Evolutionary conservation across 2,113 vertebrate species (phyloP).

Genomic region (Crocuta crocuta): DNA sequence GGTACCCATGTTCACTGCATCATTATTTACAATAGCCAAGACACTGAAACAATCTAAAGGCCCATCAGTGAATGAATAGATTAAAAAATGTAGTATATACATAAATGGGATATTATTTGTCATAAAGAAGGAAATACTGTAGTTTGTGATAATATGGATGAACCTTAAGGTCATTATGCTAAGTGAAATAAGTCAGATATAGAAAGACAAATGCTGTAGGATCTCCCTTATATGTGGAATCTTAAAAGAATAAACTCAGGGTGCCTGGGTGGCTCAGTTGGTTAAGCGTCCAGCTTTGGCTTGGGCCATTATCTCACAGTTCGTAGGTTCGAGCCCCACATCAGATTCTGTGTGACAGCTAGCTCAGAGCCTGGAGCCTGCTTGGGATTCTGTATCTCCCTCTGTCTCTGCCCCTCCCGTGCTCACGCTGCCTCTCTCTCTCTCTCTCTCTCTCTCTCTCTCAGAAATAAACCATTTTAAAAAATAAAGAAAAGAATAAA

Average conservation of each 20-base stretch:
- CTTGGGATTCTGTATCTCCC: too few relatives aligned
- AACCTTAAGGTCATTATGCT: not conserved
- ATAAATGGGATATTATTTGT: not conserved
- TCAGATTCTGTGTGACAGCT: too few relatives aligned
- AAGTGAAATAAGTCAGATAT: not conserved
- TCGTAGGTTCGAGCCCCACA: too few relatives aligned
- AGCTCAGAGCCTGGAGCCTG: too few relatives aligned
- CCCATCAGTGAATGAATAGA: too few relatives aligned
- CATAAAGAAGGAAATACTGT: not conserved
- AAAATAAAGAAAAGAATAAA: not conserved
- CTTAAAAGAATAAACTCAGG: not conserved
- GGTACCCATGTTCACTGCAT: not conserved
- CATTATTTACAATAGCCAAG: not conserved
- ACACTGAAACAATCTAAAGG: not conserved
- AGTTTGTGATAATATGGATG: not conserved
- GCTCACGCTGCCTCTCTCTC: too few relatives aligned
- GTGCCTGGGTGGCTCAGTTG: too few relatives aligned
- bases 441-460: too few relatives aligned
- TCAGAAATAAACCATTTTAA: too few relatives aligned
- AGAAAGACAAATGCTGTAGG: not conserved
- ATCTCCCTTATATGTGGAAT: not conserved
- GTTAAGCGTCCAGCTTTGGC: too few relatives aligned
- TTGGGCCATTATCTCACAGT: too few relatives aligned
- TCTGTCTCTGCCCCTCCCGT: too few relatives aligned
- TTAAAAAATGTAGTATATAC: not conserved